Evolutionary conservation across 2,797 vertebrate species (phyloP).

Genomic region (Microctenopoma stevenorrisi): DNA sequence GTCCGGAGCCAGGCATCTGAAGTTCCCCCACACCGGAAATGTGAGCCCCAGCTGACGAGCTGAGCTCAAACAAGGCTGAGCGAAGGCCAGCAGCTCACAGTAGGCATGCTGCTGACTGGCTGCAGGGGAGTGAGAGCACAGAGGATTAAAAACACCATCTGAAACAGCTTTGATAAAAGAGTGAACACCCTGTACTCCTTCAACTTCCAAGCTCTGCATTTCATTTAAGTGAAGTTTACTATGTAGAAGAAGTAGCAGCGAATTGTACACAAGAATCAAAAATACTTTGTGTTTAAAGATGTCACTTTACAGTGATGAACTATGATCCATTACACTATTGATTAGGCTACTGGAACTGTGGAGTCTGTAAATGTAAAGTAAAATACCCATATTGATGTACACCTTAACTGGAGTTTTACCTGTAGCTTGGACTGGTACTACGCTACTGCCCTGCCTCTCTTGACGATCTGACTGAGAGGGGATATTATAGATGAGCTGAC

Average conservation of each 20-base stretch:
- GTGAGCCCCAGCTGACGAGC: slow-evolving; percentile 75
- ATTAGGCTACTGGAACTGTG: not conserved
- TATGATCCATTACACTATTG: not conserved
- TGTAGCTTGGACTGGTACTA: slow-evolving; percentile 83
- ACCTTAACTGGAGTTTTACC: slow-evolving; percentile 77
- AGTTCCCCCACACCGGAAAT: slow-evolving; percentile 78
- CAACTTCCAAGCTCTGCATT: not conserved
- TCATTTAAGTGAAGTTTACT: not conserved
- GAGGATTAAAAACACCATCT: not conserved
- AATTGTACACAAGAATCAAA: not conserved
- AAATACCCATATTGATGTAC: not conserved
- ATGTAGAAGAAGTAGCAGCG: not conserved
- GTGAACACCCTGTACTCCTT: not conserved
- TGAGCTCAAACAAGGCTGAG: slow-evolving; percentile 80
- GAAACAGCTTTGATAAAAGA: not conserved
- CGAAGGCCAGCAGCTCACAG: slow-evolving; percentile 83
- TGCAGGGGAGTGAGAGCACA: slow-evolving; percentile 61
- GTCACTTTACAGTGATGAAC: not conserved
- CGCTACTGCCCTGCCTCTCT: slow-evolving; percentile 45
- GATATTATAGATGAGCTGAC: not conserved
- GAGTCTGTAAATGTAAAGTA: not conserved
- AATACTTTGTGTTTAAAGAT: not conserved
- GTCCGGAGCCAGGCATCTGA: slow-evolving; percentile 86
- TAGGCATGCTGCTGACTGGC: slow-evolving; percentile 88
- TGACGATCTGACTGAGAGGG: slow-evolving; percentile 13